phyloP scores from a whole-genome alignment of 2,113 vertebrate genomes.

The Petromus typicus region DNA sequence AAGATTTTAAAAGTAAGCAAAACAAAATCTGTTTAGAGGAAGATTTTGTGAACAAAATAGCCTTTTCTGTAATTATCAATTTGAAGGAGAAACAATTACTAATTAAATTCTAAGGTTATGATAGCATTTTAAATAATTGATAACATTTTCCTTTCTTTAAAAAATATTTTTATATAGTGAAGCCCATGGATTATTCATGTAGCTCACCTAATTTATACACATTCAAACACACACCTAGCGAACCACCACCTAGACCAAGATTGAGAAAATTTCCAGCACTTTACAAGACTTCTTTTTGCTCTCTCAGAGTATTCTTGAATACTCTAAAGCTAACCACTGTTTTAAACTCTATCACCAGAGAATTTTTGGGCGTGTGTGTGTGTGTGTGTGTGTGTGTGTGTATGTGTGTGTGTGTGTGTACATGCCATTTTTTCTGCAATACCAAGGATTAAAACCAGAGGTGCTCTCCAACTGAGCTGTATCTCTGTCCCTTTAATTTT shows the following conservation, averaged over 20 bases:
- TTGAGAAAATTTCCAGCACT: background rate
- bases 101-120: background rate
- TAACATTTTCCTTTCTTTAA: background rate
- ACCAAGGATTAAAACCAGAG: background rate
- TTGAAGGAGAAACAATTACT: constrained; percentile 30
- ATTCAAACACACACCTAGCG: background rate
- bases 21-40: background rate
- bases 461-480: background rate
- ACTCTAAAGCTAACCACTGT: background rate
- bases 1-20: constrained; percentile 4
- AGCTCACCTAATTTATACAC: background rate
- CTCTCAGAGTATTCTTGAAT: background rate
- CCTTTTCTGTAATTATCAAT: background rate
- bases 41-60: constrained; percentile 7
- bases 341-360: background rate
- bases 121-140: background rate
- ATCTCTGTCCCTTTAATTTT: background rate
- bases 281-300: background rate
- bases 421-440: background rate
- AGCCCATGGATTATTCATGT: background rate
- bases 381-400: too few species aligned
- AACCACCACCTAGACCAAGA: background rate
- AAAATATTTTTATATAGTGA: background rate
- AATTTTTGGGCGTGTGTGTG: background rate
- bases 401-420: too few species aligned